Percentiles rank a stretch among this genome's conserved stretches.
These are phyloP conservation scores for Artemia sinica DNA, from an alignment of 2,888 invertebrate genomes.

Conservation along the genomic window DNA sequence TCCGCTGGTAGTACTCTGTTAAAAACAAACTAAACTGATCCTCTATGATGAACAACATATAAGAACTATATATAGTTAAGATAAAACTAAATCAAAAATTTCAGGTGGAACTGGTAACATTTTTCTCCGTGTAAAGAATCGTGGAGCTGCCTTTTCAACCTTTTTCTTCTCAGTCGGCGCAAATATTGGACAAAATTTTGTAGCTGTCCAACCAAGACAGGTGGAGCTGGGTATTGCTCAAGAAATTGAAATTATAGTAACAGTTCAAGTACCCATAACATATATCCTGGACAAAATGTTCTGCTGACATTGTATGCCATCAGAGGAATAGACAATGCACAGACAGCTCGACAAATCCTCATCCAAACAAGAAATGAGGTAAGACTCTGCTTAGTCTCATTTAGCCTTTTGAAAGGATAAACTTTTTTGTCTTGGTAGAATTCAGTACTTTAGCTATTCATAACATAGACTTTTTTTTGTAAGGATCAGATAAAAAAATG, in stretches of 20 bases:
- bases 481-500: too few species aligned
- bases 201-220: neutral
- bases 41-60: too few species aligned
- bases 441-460: too few species aligned
- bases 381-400: neutral
- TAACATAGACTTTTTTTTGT: too few species aligned
- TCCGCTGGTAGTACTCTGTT: too few species aligned
- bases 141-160: neutral
- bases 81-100: too few species aligned
- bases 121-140: neutral
- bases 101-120: neutral
- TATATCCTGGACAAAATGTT: neutral
- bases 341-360: neutral
- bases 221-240: neutral
- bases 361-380: conserved; percentile 7
- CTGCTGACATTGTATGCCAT: neutral
- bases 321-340: neutral
- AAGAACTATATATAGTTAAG: too few species aligned
- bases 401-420: too few species aligned
- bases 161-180: neutral
- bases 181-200: neutral
- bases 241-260: neutral
- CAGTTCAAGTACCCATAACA: neutral
- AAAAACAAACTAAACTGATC: too few species aligned
- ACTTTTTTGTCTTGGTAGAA: too few species aligned